Conservation (phyloP, 2,113 vertebrate species). For the Gulo gulo region DNA sequence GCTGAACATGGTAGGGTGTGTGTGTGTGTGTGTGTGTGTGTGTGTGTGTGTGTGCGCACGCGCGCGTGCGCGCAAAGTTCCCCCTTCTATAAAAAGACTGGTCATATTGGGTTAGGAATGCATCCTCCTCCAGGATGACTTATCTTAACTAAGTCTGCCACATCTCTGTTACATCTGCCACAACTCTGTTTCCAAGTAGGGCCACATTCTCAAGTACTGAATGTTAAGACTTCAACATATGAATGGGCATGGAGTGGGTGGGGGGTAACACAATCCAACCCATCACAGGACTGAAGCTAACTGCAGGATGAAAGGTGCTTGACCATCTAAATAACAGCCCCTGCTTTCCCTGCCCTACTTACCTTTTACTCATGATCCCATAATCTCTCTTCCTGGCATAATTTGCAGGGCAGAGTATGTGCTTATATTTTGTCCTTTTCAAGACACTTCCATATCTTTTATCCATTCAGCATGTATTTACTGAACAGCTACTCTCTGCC, state of each 20-base stretch:
- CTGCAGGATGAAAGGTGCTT: background rate
- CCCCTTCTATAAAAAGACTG: background rate
- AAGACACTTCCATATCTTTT: background rate
- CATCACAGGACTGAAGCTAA: background rate
- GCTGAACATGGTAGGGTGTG: background rate
- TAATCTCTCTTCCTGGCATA: background rate
- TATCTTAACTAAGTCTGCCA: background rate
- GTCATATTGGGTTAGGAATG: background rate
- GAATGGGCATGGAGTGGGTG: background rate
- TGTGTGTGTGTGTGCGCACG: background rate
- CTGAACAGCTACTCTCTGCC: background rate
- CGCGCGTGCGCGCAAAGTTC: fast-evolving
- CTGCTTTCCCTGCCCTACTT: background rate
- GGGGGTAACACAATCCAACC: no score
- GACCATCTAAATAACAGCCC: background rate
- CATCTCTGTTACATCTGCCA: no score
- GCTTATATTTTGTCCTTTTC: background rate
- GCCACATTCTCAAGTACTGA: background rate
- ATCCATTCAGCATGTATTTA: background rate
- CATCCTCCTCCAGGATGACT: background rate
- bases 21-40: no score
- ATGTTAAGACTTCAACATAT: background rate
- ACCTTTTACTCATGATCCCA: background rate
- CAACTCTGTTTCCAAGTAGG: background rate
- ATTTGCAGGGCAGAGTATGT: background rate